A percentile compares a stretch with the other conserved stretches of the same genome.
Conservation (phyloP, 2,113 vertebrate genomes). For the Vireo altiloquus region DNA sequence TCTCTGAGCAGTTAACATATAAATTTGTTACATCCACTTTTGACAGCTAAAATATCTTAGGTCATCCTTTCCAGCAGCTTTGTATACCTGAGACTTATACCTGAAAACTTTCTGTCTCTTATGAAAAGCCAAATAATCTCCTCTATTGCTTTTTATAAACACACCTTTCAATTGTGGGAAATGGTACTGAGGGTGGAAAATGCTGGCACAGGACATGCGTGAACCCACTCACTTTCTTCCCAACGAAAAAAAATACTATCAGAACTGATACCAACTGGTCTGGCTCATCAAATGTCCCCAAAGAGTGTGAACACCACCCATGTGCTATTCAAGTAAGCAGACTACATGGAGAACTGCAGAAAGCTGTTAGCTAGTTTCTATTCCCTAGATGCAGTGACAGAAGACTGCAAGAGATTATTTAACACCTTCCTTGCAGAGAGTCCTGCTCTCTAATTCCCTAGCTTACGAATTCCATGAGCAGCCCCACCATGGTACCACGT, state of each 20-base stretch:
- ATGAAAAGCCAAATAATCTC: background rate
- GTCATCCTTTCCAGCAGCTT: background rate
- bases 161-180: background rate
- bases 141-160: background rate
- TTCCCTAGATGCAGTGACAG: background rate
- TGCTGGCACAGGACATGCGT: background rate
- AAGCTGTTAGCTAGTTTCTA: background rate
- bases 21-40: background rate
- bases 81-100: background rate
- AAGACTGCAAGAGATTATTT: background rate
- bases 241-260: background rate
- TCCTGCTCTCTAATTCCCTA: background rate
- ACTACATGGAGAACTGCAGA: background rate
- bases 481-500: background rate
- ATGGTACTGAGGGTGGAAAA: background rate
- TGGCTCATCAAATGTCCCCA: background rate
- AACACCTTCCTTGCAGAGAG: background rate
- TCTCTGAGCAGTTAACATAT: background rate
- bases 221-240: background rate
- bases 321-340: background rate
- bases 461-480: background rate
- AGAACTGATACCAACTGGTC: background rate
- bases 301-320: rapidly evolving
- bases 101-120: background rate
- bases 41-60: background rate